phyloP scores from a whole-genome alignment of 2,888 invertebrate genomes.

The Cataglyphis albicans region DNA sequence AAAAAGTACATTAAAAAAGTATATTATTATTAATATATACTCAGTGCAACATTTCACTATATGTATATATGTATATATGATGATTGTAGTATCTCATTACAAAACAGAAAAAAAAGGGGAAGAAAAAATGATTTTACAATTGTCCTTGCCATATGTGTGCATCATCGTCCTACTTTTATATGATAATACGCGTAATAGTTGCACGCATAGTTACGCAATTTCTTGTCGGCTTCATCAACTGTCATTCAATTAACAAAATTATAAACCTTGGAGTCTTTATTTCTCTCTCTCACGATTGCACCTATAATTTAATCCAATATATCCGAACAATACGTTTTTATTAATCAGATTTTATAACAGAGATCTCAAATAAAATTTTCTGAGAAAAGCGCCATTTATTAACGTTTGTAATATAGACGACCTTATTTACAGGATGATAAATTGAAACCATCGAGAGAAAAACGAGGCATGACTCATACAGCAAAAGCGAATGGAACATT shows the following conservation, averaged over 20 bases:
- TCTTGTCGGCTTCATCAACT: background rate
- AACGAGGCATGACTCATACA: slow-evolving; percentile 34
- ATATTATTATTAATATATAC: too few relatives aligned
- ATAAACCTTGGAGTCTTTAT: background rate
- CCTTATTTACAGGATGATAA: slow-evolving; percentile 30
- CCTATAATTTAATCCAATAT: background rate
- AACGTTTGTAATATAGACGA: background rate
- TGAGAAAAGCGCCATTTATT: background rate
- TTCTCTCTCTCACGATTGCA: background rate
- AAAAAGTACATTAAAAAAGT: too few relatives aligned
- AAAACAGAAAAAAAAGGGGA: background rate
- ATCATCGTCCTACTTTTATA: slow-evolving; percentile 15
- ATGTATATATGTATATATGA: too few relatives aligned
- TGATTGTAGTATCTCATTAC: background rate
- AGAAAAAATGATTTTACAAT: slow-evolving; percentile 6
- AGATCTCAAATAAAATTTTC: background rate
- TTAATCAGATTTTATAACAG: background rate
- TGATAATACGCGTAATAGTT: background rate
- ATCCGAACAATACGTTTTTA: background rate
- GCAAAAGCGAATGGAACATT: slow-evolving; percentile 6
- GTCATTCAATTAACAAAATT: background rate
- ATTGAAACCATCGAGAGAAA: slow-evolving; percentile 20
- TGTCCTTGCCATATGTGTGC: background rate
- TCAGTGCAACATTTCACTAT: too few relatives aligned
- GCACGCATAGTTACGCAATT: background rate